These are phyloP conservation scores for Leuctra nigra DNA, from an alignment of 2,888 invertebrate genomes.

Conservation along the genomic window DNA sequence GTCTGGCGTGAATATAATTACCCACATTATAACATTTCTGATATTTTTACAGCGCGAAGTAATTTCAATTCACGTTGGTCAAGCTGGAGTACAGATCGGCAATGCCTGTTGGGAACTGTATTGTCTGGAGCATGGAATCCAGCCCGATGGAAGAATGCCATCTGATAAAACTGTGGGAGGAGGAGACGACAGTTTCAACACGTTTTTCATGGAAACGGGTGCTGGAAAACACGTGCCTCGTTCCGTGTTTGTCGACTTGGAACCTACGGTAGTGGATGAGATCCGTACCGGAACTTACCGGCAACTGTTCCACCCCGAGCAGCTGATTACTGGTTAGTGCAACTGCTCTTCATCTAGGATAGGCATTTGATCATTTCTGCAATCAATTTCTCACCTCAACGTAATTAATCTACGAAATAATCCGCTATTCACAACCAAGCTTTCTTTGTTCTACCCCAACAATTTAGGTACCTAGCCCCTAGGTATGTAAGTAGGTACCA, in stretches of 20 bases:
- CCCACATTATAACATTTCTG: too few relatives aligned
- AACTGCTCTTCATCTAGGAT: too few relatives aligned
- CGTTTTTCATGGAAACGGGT: constrained; percentile 90
- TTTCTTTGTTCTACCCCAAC: too few relatives aligned
- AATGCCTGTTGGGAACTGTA: constrained; percentile 88
- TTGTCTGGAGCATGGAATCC: constrained; percentile 84
- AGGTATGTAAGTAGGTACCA: too few relatives aligned
- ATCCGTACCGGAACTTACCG: constrained; percentile 64
- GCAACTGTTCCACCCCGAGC: constrained; percentile 77
- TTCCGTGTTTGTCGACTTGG: constrained; percentile 91
- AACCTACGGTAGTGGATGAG: constrained; percentile 88
- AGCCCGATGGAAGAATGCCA: constrained; percentile 92
- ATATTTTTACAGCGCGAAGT: constrained; percentile 58
- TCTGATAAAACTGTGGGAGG: constrained; percentile 86
- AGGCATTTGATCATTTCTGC: too few relatives aligned
- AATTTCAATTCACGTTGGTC: constrained; percentile 71
- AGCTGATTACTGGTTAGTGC: constrained; percentile 77
- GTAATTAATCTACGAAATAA: too few relatives aligned
- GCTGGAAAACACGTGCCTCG: constrained; percentile 94
- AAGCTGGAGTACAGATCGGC: constrained; percentile 84
- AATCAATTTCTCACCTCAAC: too few relatives aligned
- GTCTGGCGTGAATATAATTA: too few relatives aligned
- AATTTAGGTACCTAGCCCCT: too few relatives aligned
- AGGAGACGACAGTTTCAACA: constrained; percentile 93
- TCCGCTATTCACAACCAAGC: too few relatives aligned